A percentile compares a stretch with the other conserved stretches of the same genome.
These are phyloP conservation scores for Yoshiicerus persimilis DNA, from an alignment of 1,140 invertebrate genomes.

Conservation along the genomic window DNA sequence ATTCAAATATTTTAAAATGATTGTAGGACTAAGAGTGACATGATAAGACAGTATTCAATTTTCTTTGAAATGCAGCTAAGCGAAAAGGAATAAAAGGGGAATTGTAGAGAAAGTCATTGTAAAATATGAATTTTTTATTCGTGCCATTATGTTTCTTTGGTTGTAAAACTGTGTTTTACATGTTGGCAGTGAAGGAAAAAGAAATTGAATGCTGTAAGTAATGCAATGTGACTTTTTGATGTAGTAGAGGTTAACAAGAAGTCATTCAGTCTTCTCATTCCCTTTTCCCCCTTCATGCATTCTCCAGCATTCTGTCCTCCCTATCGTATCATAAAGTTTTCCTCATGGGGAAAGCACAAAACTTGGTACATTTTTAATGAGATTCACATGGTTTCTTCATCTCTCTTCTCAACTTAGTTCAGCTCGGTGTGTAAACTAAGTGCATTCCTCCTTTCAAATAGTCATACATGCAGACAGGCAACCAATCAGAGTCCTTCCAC, in stretches of 20 bases:
- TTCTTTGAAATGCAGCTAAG: not conserved
- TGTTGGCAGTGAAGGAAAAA: not conserved
- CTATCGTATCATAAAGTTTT: not conserved
- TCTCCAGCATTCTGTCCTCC: slow-evolving; percentile 2
- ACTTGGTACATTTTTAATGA: slow-evolving; percentile 11
- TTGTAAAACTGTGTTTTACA: not conserved
- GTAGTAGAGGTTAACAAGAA: not conserved
- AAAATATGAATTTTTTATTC: not conserved
- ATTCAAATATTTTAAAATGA: not conserved
- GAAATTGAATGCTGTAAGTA: slow-evolving; percentile 7
- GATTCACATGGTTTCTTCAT: not conserved
- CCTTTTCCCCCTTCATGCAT: not conserved
- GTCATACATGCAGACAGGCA: not conserved
- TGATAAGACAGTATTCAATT: not conserved
- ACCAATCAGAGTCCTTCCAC: not conserved
- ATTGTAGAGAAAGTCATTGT: not conserved
- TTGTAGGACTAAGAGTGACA: not conserved
- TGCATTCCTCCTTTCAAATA: not conserved
- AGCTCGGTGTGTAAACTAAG: not conserved
- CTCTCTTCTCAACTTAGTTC: not conserved
- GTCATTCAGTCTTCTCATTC: not conserved
- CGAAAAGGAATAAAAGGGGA: not conserved
- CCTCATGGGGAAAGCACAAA: slow-evolving; percentile 9
- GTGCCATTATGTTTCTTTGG: not conserved
- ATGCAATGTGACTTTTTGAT: slow-evolving; percentile 5